These are phyloP conservation scores for Deilephila porcellus DNA, from an alignment of 2,888 invertebrate species.

Conservation along the genomic window DNA sequence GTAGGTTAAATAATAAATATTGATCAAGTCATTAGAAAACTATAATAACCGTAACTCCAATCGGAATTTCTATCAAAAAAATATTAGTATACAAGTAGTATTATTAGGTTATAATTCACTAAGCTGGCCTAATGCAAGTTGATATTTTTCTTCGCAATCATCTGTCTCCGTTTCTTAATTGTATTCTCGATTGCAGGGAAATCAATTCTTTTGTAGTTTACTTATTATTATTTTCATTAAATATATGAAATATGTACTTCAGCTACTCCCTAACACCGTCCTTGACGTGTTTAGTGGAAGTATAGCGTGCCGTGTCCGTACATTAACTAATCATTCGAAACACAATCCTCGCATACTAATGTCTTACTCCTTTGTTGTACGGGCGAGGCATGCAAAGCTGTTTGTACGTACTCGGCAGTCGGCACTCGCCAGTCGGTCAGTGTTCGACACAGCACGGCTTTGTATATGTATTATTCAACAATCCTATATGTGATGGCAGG, in stretches of 20 bases:
- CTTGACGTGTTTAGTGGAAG: constrained; percentile 8
- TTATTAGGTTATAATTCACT: too few species aligned
- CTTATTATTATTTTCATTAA: background rate
- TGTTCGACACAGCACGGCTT: background rate
- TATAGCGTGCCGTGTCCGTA: background rate
- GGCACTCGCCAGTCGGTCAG: background rate
- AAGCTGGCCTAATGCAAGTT: too few species aligned
- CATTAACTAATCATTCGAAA: constrained; percentile 15
- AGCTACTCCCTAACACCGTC: background rate
- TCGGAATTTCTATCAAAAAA: too few species aligned
- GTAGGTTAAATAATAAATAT: too few species aligned
- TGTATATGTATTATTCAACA: background rate
- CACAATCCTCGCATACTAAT: constrained; percentile 14
- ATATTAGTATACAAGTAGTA: too few species aligned
- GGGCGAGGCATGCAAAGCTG: background rate
- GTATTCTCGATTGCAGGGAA: background rate
- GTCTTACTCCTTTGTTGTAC: background rate
- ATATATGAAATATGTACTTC: background rate
- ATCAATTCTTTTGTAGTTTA: too few species aligned
- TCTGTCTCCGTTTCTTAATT: too few species aligned
- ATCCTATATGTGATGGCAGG: too few species aligned
- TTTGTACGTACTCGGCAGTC: background rate
- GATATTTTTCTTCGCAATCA: too few species aligned
- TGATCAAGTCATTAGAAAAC: too few species aligned
- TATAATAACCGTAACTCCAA: too few species aligned